Percentiles rank a stretch among this genome's conserved stretches.
Conservation (phyloP, 2,888 invertebrate species). For the Lithophane ornitopus region DNA sequence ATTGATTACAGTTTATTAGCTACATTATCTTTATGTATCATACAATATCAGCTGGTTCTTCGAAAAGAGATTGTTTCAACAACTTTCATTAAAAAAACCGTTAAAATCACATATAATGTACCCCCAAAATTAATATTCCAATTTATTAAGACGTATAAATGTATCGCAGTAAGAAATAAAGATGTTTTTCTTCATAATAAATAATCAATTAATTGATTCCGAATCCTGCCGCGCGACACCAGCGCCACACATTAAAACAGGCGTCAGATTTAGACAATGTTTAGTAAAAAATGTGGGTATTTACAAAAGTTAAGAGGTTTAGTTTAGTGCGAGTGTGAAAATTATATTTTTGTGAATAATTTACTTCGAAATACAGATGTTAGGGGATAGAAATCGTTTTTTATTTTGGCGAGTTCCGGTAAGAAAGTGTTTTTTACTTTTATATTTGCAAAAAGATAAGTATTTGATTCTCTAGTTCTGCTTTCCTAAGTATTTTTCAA, state of each 20-base stretch:
- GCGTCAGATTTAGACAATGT: constrained; percentile 28
- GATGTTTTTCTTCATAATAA: constrained; percentile 12
- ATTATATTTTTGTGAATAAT: constrained; percentile 56
- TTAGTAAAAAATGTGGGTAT: constrained; percentile 64
- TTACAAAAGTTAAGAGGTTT: constrained; percentile 34
- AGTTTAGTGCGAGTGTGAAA: constrained; percentile 1
- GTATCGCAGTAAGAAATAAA: not conserved
- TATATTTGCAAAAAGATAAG: not conserved
- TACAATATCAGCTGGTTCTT: not conserved
- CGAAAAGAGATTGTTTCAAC: not conserved
- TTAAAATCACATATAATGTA: not conserved
- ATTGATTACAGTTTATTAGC: constrained; percentile 34
- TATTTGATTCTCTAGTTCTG: not conserved
- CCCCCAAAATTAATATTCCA: not conserved
- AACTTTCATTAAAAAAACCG: constrained; percentile 5
- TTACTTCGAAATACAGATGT: constrained; percentile 36
- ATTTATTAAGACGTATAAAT: constrained; percentile 2
- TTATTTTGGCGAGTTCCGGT: constrained; percentile 34
- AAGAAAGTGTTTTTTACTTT: constrained; percentile 9
- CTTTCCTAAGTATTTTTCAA: not conserved
- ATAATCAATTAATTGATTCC: constrained; percentile 67
- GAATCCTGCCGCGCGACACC: constrained; percentile 46
- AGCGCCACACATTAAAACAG: constrained; percentile 61
- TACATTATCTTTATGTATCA: not conserved
- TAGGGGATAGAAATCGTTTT: not conserved